Conservation (phyloP, 2,888 invertebrate species). For the Anodontia alba region DNA sequence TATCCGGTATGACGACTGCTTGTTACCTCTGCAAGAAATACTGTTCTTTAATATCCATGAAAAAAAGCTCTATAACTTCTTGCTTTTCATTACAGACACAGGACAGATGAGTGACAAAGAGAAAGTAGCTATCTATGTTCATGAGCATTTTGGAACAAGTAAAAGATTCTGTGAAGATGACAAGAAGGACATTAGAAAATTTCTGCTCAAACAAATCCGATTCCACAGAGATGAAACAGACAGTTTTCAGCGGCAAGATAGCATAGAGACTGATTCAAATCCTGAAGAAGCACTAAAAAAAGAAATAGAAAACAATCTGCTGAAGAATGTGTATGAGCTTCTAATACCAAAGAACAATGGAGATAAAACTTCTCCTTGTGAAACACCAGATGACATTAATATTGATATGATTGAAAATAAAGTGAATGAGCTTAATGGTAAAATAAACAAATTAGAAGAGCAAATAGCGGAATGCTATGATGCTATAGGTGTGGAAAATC, state of each 20-base stretch:
- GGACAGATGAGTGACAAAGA: slow-evolving; percentile 47
- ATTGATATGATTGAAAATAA: slow-evolving; percentile 48
- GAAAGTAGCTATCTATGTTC: slow-evolving; percentile 70
- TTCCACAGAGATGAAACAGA: slow-evolving; percentile 24
- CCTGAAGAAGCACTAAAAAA: slow-evolving; percentile 3
- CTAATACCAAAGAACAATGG: slow-evolving; percentile 19
- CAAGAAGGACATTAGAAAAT: slow-evolving; percentile 72
- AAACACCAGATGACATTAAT: slow-evolving; percentile 24
- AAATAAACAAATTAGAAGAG: slow-evolving; percentile 41
- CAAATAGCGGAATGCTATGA: slow-evolving; percentile 47
- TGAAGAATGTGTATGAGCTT: slow-evolving; percentile 34
- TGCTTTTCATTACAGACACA: slow-evolving; percentile 45
- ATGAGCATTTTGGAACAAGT: slow-evolving; percentile 76
- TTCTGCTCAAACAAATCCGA: slow-evolving; percentile 50
- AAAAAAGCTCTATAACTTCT: too few relatives aligned
- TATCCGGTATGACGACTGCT: too few relatives aligned
- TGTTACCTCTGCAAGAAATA: too few relatives aligned
- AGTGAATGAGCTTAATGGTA: slow-evolving; percentile 37
- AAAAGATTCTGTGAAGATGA: slow-evolving; percentile 74
- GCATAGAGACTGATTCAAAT: slow-evolving; percentile 15
- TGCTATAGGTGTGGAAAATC: slow-evolving; percentile 39
- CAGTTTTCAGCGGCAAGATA: neutral
- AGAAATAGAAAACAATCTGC: slow-evolving; percentile 36
- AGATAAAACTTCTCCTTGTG: neutral
- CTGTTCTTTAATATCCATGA: too few relatives aligned